These are phyloP conservation scores for Phrynocephalus vlangalii DNA, from an alignment of 2,797 vertebrate species.

Conservation along the genomic window DNA sequence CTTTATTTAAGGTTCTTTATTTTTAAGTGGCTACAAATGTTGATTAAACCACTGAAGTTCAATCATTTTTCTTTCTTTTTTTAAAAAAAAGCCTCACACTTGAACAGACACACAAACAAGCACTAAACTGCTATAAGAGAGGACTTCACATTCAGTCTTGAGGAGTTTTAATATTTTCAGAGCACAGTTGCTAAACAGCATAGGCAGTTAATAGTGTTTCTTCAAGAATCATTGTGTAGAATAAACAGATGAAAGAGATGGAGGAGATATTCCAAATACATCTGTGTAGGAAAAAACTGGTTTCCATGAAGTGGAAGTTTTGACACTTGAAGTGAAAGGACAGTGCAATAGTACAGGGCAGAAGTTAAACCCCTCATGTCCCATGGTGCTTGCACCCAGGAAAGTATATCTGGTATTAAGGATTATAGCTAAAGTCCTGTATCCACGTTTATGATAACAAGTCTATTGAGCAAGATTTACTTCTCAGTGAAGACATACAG, in stretches of 20 bases:
- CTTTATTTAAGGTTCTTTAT: not conserved
- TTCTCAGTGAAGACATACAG: no score
- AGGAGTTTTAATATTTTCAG: constrained; percentile 12
- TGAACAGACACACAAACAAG: not conserved
- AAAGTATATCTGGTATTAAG: not conserved
- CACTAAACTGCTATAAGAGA: not conserved
- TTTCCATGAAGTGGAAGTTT: not conserved
- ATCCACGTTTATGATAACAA: not conserved
- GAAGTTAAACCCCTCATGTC: not conserved
- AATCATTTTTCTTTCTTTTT: constrained; percentile 13
- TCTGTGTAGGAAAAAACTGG: not conserved
- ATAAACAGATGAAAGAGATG: constrained; percentile 14
- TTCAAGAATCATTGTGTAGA: constrained; percentile 38
- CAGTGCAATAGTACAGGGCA: not conserved
- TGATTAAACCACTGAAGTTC: not conserved
- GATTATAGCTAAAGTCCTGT: not conserved
- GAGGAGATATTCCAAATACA: not conserved
- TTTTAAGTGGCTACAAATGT: not conserved
- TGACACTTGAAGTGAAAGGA: not conserved
- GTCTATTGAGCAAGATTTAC: not conserved
- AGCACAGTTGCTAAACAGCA: not conserved
- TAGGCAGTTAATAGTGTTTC: not conserved
- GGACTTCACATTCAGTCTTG: constrained; percentile 15
- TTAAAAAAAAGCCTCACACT: not conserved
- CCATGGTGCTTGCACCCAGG: not conserved